Evolutionary conservation across 2,888 invertebrate genomes (phyloP).

Genomic region (Cancer borealis): DNA sequence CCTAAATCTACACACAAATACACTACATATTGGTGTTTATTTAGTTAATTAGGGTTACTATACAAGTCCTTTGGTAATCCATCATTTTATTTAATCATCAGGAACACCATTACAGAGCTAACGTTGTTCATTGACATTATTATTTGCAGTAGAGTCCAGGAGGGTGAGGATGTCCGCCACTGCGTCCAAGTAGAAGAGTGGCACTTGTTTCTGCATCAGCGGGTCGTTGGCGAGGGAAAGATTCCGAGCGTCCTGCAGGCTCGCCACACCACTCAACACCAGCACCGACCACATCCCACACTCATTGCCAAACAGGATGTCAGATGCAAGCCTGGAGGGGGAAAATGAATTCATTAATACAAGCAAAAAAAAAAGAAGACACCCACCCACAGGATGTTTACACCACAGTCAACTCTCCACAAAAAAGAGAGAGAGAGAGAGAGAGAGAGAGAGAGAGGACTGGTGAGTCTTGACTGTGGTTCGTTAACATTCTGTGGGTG

Average conservation of each 20-base stretch:
- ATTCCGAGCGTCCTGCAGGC: conserved; percentile 81
- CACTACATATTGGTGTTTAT: no score
- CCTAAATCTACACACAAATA: no score
- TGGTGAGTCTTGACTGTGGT: no score
- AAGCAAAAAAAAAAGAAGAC: background rate
- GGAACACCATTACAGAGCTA: background rate
- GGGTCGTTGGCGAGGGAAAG: conserved; percentile 53
- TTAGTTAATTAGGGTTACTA: no score
- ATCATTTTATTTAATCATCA: background rate
- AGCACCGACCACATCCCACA: conserved; percentile 93
- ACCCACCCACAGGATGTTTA: background rate
- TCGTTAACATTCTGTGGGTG: no score
- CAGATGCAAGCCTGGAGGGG: conserved; percentile 89
- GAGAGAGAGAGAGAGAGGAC: no score
- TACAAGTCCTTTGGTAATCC: background rate
- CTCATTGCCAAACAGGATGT: conserved; percentile 92
- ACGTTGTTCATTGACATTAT: conserved; percentile 57
- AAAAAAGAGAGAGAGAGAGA: no score
- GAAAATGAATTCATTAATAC: background rate
- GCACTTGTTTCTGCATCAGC: conserved; percentile 60
- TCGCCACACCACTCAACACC: conserved; percentile 91
- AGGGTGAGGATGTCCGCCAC: conserved; percentile 59
- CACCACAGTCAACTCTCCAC: no score
- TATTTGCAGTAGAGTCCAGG: conserved; percentile 34
- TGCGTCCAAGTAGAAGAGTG: conserved; percentile 63